These are phyloP conservation scores for Polymixis lichenea DNA, from an alignment of 2,888 invertebrate genomes.

Conservation along the genomic window DNA sequence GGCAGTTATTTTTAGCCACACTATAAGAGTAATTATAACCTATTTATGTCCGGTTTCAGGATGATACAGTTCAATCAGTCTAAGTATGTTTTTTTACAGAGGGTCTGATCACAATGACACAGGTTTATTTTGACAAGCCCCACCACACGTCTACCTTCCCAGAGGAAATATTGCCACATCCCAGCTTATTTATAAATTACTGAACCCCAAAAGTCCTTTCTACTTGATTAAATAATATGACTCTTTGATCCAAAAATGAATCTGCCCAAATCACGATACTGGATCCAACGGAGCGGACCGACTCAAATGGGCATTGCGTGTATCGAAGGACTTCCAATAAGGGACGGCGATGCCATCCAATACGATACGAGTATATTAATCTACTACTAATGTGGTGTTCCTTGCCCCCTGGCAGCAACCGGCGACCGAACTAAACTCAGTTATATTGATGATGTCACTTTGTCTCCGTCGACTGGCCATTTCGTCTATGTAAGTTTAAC, in stretches of 20 bases:
- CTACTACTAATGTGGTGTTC: slow-evolving; percentile 86
- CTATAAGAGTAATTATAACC: too few species aligned
- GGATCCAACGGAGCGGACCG: slow-evolving; percentile 74
- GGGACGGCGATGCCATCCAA: slow-evolving; percentile 71
- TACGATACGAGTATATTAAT: slow-evolving; percentile 84
- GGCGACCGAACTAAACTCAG: slow-evolving; percentile 72
- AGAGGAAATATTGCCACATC: slow-evolving; percentile 52
- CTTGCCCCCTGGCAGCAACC: slow-evolving; percentile 75
- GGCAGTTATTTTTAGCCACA: too few species aligned
- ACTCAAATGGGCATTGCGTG: slow-evolving; percentile 84
- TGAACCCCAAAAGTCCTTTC: slow-evolving; percentile 63
- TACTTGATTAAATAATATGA: slow-evolving; percentile 68
- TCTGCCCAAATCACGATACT: slow-evolving; percentile 68
- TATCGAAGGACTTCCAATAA: slow-evolving; percentile 84
- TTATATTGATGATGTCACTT: slow-evolving; percentile 86
- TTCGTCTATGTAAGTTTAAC: slow-evolving; percentile 80
- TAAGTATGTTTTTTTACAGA: neutral
- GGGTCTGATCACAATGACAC: neutral
- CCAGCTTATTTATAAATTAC: slow-evolving; percentile 63
- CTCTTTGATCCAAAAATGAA: slow-evolving; percentile 70
- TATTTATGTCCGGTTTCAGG: neutral
- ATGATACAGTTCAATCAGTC: neutral
- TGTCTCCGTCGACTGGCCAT: slow-evolving; percentile 84
- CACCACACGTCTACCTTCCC: slow-evolving; percentile 26
- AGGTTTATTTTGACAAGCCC: slow-evolving; percentile 20